phyloP scores from a whole-genome alignment of 2,888 invertebrate species.

The Drosophila helvetica region DNA sequence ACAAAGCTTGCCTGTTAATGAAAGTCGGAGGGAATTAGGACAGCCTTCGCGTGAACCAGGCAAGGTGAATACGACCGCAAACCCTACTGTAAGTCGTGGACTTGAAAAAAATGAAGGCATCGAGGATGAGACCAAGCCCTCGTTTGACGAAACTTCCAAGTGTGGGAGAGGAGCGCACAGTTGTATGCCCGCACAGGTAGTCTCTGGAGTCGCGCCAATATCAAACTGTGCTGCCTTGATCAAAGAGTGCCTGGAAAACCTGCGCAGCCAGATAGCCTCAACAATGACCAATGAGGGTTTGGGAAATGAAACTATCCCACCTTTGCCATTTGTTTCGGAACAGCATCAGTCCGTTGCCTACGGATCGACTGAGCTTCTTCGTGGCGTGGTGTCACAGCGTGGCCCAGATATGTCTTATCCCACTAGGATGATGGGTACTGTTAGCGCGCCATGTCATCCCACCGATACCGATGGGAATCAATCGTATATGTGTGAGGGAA shows the following conservation, averaged over 20 bases:
- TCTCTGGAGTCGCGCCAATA: not conserved
- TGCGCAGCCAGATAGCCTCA: not conserved
- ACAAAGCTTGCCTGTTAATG: no score
- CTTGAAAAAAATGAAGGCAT: not conserved
- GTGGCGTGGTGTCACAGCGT: not conserved
- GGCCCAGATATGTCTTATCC: not conserved
- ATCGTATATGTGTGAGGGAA: no score
- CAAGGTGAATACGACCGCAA: not conserved
- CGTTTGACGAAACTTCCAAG: constrained; percentile 7
- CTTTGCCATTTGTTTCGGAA: no score
- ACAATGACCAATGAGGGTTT: not conserved
- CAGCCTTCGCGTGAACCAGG: not conserved
- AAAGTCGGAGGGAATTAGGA: no score
- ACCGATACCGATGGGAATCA: not conserved
- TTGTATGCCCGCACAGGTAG: constrained; percentile 5
- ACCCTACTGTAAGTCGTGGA: not conserved
- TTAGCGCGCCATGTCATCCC: not conserved
- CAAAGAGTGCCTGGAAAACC: not conserved
- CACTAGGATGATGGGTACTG: not conserved
- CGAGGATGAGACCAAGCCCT: constrained; percentile 32
- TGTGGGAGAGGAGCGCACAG: constrained; percentile 15
- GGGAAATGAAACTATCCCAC: no score
- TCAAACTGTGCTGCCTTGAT: not conserved
- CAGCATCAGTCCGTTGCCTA: not conserved
- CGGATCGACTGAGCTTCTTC: not conserved